A percentile compares a stretch with the other conserved stretches of the same genome.
Evolutionary conservation across 2,113 vertebrate genomes (phyloP).

Genomic region (Amazona vittata): DNA sequence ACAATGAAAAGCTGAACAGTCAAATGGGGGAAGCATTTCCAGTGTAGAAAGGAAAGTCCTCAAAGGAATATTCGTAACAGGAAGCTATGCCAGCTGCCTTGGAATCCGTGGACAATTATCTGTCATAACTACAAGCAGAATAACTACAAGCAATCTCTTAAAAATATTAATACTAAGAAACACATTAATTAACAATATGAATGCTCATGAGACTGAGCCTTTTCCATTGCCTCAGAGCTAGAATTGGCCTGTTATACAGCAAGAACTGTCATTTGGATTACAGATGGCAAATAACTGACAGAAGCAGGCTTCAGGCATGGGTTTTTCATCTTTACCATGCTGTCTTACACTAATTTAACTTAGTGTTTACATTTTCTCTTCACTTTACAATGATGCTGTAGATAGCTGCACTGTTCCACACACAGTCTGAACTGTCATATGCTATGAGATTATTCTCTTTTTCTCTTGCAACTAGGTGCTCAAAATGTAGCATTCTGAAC

Average conservation of each 20-base stretch:
- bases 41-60: not conserved
- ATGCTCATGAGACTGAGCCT: not conserved
- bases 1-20: not conserved
- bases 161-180: constrained; percentile 24
- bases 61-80: not conserved
- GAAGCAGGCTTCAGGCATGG: constrained; percentile 27
- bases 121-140: not conserved
- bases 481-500: constrained; percentile 23
- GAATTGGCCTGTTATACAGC: not conserved
- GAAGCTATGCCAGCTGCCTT: not conserved
- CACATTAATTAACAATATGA: constrained; percentile 19
- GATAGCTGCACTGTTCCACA: not conserved
- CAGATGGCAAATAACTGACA: constrained; percentile 42
- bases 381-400: not conserved
- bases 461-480: not conserved
- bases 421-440: not conserved
- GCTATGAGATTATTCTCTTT: not conserved
- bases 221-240: constrained; percentile 12
- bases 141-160: not conserved
- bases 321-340: constrained; percentile 1
- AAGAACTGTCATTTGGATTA: not conserved
- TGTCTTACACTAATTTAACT: constrained; percentile 35
- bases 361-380: constrained; percentile 29
- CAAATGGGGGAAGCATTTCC: not conserved
- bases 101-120: not conserved